phyloP scores from a whole-genome alignment of 2,888 invertebrate species.

The Agrotis puta region DNA sequence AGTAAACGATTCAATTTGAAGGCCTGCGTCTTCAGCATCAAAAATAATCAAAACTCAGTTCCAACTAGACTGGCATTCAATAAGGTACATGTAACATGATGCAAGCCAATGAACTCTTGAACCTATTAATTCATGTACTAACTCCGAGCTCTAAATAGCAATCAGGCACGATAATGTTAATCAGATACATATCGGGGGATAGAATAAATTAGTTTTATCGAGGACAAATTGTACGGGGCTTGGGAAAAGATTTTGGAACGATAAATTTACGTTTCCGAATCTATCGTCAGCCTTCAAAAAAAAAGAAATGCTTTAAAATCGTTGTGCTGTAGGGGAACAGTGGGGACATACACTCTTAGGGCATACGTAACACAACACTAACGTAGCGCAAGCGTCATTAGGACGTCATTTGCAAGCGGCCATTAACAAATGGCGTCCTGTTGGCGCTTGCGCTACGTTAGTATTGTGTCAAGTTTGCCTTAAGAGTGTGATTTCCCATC shows the following conservation, averaged over 20 bases:
- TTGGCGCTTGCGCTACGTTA: too few species aligned
- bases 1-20: too few species aligned
- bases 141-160: slow-evolving; percentile 35
- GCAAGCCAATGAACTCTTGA: slow-evolving; percentile 21
- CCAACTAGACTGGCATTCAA: neutral
- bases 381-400: too few species aligned
- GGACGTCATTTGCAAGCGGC: too few species aligned
- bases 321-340: too few species aligned
- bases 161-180: slow-evolving; percentile 42
- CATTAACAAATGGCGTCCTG: too few species aligned
- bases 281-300: neutral
- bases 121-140: slow-evolving; percentile 12
- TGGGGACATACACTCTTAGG: too few species aligned
- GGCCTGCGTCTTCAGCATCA: too few species aligned
- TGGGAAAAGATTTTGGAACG: neutral
- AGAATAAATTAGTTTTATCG: slow-evolving; percentile 7
- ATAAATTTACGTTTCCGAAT: too few species aligned
- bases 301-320: neutral
- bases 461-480: too few species aligned
- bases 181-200: slow-evolving; percentile 6
- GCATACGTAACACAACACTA: too few species aligned
- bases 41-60: neutral
- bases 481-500: too few species aligned
- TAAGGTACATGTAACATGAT: neutral
- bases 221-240: neutral